Base-by-base conservation (phyloP, 1,140 invertebrate genomes). In the Diprion similis region DNA sequence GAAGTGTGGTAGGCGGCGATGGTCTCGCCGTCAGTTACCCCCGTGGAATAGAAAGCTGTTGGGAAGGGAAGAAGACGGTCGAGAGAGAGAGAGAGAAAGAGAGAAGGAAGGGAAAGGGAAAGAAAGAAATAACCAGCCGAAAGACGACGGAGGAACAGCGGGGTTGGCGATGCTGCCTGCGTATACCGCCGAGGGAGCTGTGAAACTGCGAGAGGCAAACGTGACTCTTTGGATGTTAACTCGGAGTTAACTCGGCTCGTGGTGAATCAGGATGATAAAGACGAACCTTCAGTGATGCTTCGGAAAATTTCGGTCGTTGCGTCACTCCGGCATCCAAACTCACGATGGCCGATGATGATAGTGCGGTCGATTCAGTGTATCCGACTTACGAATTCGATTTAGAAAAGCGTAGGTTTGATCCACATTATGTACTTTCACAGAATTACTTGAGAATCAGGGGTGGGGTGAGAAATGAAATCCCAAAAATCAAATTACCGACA, bases 161-260 rank as follows among this genome's bases (percentile, higher is more conserved):
- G 17, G 59, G 24, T 66, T 47, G 71, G 72, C 51, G 71, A 69
- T 73, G 73, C 72, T 37, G n/a, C n/a, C 24, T 37, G 24, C 24
- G 24, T 37, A 37, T 37, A 37, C 24, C 6, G 24, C 24, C 24
- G 24, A 37, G 24, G 69, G 68, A 71, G 73, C 46, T 73, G 72
- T 74, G 64, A 72, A 74, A 72, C 66, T 71, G 73, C 78, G 68
- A 76, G 67, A 81, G 48, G 64, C 45, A 68, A 45, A 48, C 46
- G 48, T 47, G 66, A 59, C 68, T 48, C 65, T 73, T 67, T 46
- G 66, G 66, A 73, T 67, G 48, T 73, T 67, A 68, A 45, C 68
- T 67, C 65, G 65, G 65, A 73, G 70, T 51, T 66, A 73, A 67
- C 46, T 47, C 68, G 70, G 65, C 71, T 51, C 37, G 71, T 46